Evolutionary conservation across 1,140 invertebrate species (phyloP).

Genomic region (Dreissena polymorpha): DNA sequence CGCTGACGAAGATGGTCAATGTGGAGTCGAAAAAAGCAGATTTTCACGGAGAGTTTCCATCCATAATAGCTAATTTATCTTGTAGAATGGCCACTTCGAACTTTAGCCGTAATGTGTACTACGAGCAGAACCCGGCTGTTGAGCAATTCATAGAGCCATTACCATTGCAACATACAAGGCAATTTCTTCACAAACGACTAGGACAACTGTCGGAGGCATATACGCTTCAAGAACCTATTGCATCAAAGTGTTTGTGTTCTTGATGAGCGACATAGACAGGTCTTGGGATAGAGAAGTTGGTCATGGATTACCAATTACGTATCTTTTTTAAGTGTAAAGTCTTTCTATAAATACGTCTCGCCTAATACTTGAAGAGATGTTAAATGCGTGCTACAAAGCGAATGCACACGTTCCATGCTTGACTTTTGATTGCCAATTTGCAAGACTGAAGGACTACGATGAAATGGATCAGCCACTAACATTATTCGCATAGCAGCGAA

Average conservation of each 20-base stretch:
- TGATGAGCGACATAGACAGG: constrained; percentile 21
- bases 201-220: background rate
- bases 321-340: constrained; percentile 22
- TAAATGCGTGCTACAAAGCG: background rate
- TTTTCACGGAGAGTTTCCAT: constrained; percentile 16
- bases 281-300: constrained; percentile 22
- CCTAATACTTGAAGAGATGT: background rate
- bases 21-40: background rate
- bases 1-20: background rate
- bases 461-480: background rate
- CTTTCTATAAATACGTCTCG: background rate
- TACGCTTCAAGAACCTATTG: constrained; percentile 16
- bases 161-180: background rate
- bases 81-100: background rate
- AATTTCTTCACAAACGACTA: background rate
- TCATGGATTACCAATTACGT: constrained; percentile 10
- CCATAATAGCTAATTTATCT: background rate
- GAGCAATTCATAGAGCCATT: background rate
- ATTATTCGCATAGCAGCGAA: background rate
- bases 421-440: constrained; percentile 23
- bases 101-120: background rate
- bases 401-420: constrained; percentile 9
- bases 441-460: background rate
- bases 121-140: background rate
- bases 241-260: constrained; percentile 15